Conservation (phyloP, 2,888 invertebrate genomes). For the Caenorhabditis sulstoni region DNA sequence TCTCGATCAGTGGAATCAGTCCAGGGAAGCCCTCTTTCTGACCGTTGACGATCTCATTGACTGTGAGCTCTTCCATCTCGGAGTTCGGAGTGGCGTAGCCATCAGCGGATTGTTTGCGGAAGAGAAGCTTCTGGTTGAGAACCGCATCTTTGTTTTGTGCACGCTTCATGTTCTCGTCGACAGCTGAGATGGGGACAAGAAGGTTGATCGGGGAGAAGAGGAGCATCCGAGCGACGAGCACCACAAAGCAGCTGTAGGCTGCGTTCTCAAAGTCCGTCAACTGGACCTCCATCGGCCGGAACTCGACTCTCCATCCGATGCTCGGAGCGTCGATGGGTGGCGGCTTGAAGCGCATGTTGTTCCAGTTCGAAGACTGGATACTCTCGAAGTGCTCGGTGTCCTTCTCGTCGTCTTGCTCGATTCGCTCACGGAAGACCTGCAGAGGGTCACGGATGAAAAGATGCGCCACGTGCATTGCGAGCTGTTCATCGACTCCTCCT, state of each 20-base stretch:
- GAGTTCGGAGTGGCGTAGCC: slow-evolving; percentile 72
- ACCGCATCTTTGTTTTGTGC: slow-evolving; percentile 94
- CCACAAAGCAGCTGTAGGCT: slow-evolving; percentile 97
- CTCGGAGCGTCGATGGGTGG: slow-evolving; percentile 92
- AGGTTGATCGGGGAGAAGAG: slow-evolving; percentile 95
- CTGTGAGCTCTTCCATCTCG: slow-evolving; percentile 87
- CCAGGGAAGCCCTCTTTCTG: slow-evolving; percentile 93
- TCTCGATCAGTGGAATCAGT: slow-evolving; percentile 92
- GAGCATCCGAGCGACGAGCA: slow-evolving; percentile 95
- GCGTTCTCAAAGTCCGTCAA: slow-evolving; percentile 99
- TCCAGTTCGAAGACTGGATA: slow-evolving; percentile 81
- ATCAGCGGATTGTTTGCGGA: slow-evolving; percentile 82
- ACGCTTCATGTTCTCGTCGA: slow-evolving; percentile 92
- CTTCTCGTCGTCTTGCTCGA: slow-evolving; percentile 92
- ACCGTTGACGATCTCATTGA: slow-evolving; percentile 97
- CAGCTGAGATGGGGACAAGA: slow-evolving; percentile 89
- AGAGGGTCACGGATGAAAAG: slow-evolving; percentile 97
- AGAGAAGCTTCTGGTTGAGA: slow-evolving; percentile 91
- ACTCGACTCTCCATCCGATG: slow-evolving; percentile 99
- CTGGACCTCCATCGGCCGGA: slow-evolving; percentile 96
- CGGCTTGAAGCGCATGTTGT: slow-evolving; percentile 83
- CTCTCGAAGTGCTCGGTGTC: slow-evolving; percentile 98
- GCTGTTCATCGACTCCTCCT: slow-evolving; percentile 92
- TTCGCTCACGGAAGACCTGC: slow-evolving; percentile 89
- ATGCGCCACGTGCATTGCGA: slow-evolving; percentile 97